Conservation (phyloP, 2,888 invertebrate genomes). For the Chrysolina haemoptera region DNA sequence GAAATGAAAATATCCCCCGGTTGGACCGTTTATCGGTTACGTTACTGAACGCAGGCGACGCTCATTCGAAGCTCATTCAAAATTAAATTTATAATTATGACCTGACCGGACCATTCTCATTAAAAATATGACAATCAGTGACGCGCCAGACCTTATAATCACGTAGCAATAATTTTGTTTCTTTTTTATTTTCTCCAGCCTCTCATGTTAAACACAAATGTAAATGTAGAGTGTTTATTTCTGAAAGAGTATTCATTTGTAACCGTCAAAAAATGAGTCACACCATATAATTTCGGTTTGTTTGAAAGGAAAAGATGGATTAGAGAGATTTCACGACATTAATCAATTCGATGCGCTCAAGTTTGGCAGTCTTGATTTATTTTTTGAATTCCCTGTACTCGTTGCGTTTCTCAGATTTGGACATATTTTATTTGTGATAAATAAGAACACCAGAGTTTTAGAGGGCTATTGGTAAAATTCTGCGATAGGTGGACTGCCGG, state of each 20-base stretch:
- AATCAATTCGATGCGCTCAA: constrained; percentile 16
- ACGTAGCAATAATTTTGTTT: constrained; percentile 26
- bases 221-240: constrained; percentile 38
- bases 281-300: constrained; percentile 31
- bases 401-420: too few relatives aligned
- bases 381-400: neutral
- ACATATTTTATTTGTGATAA: too few relatives aligned
- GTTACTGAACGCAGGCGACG: constrained; percentile 13
- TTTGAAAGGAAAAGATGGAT: constrained; percentile 20
- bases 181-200: constrained; percentile 30
- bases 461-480: too few relatives aligned
- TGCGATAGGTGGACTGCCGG: too few relatives aligned
- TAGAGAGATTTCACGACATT: constrained; percentile 11
- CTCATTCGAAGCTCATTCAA: constrained; percentile 33
- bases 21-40: neutral
- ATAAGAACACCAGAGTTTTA: too few relatives aligned
- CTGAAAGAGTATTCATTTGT: constrained; percentile 40
- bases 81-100: constrained; percentile 38
- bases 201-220: constrained; percentile 35
- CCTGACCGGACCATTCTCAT: constrained; percentile 33
- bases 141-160: constrained; percentile 25
- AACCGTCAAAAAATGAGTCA: constrained; percentile 41
- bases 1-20: neutral
- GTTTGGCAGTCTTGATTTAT: neutral
- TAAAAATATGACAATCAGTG: constrained; percentile 39